Evolutionary conservation across 92 coral and sea anemone species (phyloP), one percentile per base, ranked within the genome.

Genomic region (Pocillopora grandis): DNA sequence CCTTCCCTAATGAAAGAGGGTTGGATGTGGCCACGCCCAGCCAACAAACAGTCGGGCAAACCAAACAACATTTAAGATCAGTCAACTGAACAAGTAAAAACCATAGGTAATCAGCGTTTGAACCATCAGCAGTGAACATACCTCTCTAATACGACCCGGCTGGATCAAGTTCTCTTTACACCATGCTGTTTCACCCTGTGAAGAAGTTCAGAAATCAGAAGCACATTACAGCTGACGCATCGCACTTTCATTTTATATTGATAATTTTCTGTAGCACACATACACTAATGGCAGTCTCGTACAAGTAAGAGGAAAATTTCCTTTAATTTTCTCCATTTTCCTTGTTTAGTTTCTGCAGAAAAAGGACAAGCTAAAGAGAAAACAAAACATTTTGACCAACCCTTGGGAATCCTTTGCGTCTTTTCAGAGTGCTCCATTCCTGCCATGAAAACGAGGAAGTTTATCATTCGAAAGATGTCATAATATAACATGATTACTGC

Each of bases 141-240:
- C 98, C 93, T 96, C 98, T 68, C 92, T 68, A 18, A 96, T 89
- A 80, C 98, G 90, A 56, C 95, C 92, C 37, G 82, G 73, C 82
- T 90, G 93, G 67, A 96, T 90, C 78, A 88, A 89, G 78, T 94
- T 88, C 17, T 73, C 77, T 65, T 78, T 83, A 71, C 98, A 94
- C 98, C 98, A 96, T 0, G 71, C 71, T 1, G 21, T n/a, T 87
- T 96, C 98, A 83, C 93, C 84, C 85, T 72, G 65, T 31, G 8
- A 61, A 76, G 18, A 70, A 0, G 62, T 0, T 12, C 19, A 19
- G 23, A 3, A 20, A 13, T 55, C 21, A 56, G 33, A 36, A 36
- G 2, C 2, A 70, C 36, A 16, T 42, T 3, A 36, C 18, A 37
- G 10, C 9, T 35, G 52, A 7, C 52, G 52, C 52, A 42, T 42